A percentile compares a stretch with the other conserved stretches of the same genome.
Conservation (phyloP, 1,140 invertebrate species). For the Sitodiplosis mosellana region DNA sequence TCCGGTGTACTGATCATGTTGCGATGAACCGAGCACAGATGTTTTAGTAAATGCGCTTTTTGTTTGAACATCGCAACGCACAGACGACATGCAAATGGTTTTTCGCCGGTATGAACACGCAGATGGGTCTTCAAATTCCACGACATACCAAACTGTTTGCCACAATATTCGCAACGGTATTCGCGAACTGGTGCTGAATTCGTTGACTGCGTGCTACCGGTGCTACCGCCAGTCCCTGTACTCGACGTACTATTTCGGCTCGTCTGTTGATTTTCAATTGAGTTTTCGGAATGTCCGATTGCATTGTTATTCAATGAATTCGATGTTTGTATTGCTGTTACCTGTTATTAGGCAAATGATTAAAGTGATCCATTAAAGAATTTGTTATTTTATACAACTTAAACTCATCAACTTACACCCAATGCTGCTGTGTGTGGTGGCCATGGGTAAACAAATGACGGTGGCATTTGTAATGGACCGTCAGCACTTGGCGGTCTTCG, state of each 20-base stretch:
- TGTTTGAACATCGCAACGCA: constrained; percentile 81
- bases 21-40: constrained; percentile 68
- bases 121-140: constrained; percentile 77
- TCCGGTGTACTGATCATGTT: constrained; percentile 58
- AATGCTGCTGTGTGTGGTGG: constrained; percentile 10
- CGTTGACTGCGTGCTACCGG: constrained; percentile 27
- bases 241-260: no score
- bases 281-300: no score
- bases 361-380: constrained; percentile 12
- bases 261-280: no score
- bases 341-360: constrained; percentile 13
- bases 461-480: constrained; percentile 15
- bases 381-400: constrained; percentile 13
- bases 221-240: no score
- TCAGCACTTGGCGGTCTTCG: constrained; percentile 13
- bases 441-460: constrained; percentile 22
- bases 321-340: no score
- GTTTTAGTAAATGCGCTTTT: constrained; percentile 67
- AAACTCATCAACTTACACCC: constrained; percentile 6
- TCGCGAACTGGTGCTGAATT: constrained; percentile 44
- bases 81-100: constrained; percentile 67
- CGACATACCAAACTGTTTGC: constrained; percentile 76
- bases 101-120: constrained; percentile 69
- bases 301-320: no score
- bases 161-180: constrained; percentile 70